Percentiles rank a stretch among this genome's conserved stretches.
Conservation (phyloP, 2,888 invertebrate species). For the Hirtodrosophila confusa region DNA sequence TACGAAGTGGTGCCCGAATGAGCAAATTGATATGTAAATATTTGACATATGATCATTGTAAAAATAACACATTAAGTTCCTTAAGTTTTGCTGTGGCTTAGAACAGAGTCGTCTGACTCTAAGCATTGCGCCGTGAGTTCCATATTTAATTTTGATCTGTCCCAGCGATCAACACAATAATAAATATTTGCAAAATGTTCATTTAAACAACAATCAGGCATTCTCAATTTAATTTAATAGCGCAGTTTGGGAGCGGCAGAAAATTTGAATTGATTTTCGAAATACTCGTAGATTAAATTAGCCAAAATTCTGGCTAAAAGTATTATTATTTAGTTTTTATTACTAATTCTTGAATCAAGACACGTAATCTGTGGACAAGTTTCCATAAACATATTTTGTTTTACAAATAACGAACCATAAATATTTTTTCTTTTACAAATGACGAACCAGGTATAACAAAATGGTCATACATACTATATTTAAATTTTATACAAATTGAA, state of each 20-base stretch:
- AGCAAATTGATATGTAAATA: slow-evolving; percentile 46
- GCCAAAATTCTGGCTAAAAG: too few relatives aligned
- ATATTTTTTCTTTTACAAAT: too few relatives aligned
- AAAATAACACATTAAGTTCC: slow-evolving; percentile 24
- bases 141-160: slow-evolving; percentile 11
- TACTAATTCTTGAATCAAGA: too few relatives aligned
- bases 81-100: slow-evolving; percentile 7
- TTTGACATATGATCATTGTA: slow-evolving; percentile 29
- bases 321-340: too few relatives aligned
- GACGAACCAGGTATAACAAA: too few relatives aligned
- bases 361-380: not conserved
- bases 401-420: too few relatives aligned
- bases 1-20: slow-evolving; percentile 87
- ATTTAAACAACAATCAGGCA: slow-evolving; percentile 2
- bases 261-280: not conserved
- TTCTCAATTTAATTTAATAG: not conserved
- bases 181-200: slow-evolving; percentile 20
- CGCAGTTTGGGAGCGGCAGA: not conserved
- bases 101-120: not conserved
- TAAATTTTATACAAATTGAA: not conserved
- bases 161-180: not conserved
- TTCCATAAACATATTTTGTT: too few relatives aligned
- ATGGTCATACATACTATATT: too few relatives aligned
- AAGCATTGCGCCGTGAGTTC: slow-evolving; percentile 8
- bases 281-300: not conserved